phyloP scores from a whole-genome alignment of 2,888 invertebrate genomes.

The Onthophagus sagittarius region DNA sequence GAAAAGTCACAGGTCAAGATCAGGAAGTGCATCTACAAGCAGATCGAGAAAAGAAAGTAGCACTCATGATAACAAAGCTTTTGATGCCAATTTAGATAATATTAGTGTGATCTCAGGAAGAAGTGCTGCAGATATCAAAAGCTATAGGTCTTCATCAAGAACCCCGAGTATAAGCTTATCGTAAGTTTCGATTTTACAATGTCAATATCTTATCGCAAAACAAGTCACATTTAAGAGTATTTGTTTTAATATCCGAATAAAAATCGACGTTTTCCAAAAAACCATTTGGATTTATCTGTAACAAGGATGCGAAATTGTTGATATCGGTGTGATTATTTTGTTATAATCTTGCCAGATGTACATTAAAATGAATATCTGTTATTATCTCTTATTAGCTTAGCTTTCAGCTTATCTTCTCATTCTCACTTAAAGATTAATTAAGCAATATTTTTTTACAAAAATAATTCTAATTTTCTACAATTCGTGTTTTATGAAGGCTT shows the following conservation, averaged over 20 bases:
- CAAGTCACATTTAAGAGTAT: not conserved
- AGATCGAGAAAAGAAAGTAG: not conserved
- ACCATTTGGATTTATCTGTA: not conserved
- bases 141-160: constrained; percentile 32
- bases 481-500: too few species aligned
- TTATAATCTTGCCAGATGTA: too few species aligned
- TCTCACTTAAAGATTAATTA: too few species aligned
- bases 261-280: not conserved
- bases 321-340: too few species aligned
- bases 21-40: constrained; percentile 15
- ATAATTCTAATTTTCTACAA: too few species aligned
- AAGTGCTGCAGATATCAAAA: constrained; percentile 23
- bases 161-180: constrained; percentile 37
- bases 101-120: constrained; percentile 18
- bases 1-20: constrained; percentile 22
- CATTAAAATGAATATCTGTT: too few species aligned
- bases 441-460: too few species aligned
- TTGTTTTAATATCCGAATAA: not conserved
- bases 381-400: too few species aligned
- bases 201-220: not conserved
- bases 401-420: too few species aligned
- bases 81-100: constrained; percentile 14
- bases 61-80: constrained; percentile 13
- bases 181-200: constrained; percentile 14
- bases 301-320: too few species aligned